Evolutionary conservation across 1,140 invertebrate genomes (phyloP).

Genomic region (Sipha flava): DNA sequence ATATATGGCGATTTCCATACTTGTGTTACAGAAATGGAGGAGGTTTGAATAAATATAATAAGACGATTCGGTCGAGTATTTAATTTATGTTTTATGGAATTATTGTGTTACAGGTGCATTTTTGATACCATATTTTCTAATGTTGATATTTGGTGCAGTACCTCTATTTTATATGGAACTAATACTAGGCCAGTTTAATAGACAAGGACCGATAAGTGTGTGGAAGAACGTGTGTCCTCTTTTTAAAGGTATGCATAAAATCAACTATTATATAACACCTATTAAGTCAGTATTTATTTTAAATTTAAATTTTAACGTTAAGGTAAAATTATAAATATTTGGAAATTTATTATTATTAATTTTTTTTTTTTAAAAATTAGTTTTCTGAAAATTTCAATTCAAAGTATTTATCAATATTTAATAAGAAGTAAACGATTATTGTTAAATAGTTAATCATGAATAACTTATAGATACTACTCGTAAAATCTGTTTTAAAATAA

Average conservation of each 20-base stretch:
- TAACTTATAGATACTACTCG: no score
- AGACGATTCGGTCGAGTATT: no score
- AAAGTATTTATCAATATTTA: no score
- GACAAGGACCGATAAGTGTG: conserved; percentile 68
- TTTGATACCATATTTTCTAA: conserved; percentile 58
- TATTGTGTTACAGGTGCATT: conserved; percentile 53
- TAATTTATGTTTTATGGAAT: neutral
- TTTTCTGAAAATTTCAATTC: no score
- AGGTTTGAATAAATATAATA: conserved; percentile 50
- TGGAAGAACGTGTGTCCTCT: conserved; percentile 74
- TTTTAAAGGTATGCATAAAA: conserved; percentile 70
- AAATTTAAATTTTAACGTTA: no score
- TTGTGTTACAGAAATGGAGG: conserved; percentile 72
- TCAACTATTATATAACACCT: neutral
- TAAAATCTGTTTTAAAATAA: no score
- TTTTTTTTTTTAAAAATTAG: no score
- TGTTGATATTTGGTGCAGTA: conserved; percentile 69
- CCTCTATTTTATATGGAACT: conserved; percentile 81
- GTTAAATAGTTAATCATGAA: no score
- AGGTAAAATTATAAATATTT: no score
- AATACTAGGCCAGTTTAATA: conserved; percentile 70
- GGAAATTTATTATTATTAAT: no score
- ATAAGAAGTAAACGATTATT: no score
- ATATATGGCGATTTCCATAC: conserved; percentile 81
- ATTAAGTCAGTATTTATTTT: no score